These are phyloP conservation scores for Elgaria multicarinata DNA, from an alignment of 2,113 vertebrate species.

Conservation along the genomic window DNA sequence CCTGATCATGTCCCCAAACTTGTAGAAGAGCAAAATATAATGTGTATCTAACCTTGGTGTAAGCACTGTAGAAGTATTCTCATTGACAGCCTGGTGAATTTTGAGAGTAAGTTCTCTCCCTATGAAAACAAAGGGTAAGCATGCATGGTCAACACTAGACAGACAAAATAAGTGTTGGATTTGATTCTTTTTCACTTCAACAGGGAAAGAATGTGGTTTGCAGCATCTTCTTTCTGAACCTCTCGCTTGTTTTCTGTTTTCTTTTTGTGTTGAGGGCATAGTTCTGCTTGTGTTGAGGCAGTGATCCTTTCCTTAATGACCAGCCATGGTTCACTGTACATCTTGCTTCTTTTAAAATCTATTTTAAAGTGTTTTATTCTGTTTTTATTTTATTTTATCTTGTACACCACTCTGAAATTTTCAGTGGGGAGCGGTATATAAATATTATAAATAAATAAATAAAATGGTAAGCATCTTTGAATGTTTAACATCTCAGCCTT, in stretches of 20 bases:
- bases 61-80: background rate
- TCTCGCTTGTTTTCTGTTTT: background rate
- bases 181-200: background rate
- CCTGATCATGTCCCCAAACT: background rate
- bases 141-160: accelerated
- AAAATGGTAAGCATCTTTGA: background rate
- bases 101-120: background rate
- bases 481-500: background rate
- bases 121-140: too few relatives aligned
- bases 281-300: background rate
- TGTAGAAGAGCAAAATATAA: background rate
- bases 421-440: too few relatives aligned
- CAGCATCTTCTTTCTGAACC: background rate
- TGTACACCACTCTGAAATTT: too few relatives aligned
- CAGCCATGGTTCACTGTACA: too few relatives aligned
- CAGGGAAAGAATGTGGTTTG: background rate
- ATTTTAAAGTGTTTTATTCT: too few relatives aligned
- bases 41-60: background rate
- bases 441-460: too few relatives aligned
- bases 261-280: background rate
- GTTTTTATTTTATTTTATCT: too few relatives aligned
- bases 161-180: background rate
- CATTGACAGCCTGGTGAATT: background rate
- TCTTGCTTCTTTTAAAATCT: too few relatives aligned
- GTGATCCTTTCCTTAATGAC: too few relatives aligned